phyloP scores from a whole-genome alignment of 2,888 invertebrate species.

The Coleophora flavipennella region DNA sequence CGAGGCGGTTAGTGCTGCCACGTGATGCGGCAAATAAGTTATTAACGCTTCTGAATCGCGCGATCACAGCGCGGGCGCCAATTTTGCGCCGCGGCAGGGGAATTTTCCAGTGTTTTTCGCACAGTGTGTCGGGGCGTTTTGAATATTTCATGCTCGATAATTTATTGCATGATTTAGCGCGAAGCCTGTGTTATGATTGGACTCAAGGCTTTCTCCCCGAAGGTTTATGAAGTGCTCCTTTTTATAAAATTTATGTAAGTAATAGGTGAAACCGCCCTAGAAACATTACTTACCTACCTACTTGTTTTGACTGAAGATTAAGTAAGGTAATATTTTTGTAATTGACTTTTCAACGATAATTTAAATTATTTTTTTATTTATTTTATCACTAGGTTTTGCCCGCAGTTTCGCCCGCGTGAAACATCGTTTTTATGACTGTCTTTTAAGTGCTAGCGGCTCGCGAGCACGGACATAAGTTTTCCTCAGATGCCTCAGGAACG shows the following conservation, averaged over 20 bases:
- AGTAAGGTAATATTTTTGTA: too few relatives aligned
- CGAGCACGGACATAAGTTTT: too few relatives aligned
- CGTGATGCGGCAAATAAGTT: constrained; percentile 28
- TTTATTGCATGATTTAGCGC: constrained; percentile 64
- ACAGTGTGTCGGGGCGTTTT: constrained; percentile 49
- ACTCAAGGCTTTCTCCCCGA: constrained; percentile 20
- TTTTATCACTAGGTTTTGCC: too few relatives aligned
- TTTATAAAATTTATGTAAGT: constrained; percentile 31
- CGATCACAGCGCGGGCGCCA: constrained; percentile 15
- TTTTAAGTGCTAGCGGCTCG: too few relatives aligned
- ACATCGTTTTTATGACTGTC: too few relatives aligned
- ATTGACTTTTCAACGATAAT: too few relatives aligned
- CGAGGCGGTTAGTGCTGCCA: too few relatives aligned
- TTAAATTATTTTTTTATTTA: too few relatives aligned
- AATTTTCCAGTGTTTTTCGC: constrained; percentile 41
- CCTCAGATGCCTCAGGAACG: too few relatives aligned
- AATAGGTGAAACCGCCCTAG: constrained; percentile 1
- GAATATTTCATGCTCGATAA: constrained; percentile 64
- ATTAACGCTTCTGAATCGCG: constrained; percentile 26
- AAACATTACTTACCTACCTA: too few relatives aligned
- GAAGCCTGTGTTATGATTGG: constrained; percentile 36
- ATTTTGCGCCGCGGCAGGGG: constrained; percentile 13
- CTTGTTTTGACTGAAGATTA: too few relatives aligned
- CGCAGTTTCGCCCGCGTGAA: too few relatives aligned
- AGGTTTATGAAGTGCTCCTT: constrained; percentile 30